phyloP scores from a whole-genome alignment of 1,140 invertebrate species.

The Fragariocoptes setiger region DNA sequence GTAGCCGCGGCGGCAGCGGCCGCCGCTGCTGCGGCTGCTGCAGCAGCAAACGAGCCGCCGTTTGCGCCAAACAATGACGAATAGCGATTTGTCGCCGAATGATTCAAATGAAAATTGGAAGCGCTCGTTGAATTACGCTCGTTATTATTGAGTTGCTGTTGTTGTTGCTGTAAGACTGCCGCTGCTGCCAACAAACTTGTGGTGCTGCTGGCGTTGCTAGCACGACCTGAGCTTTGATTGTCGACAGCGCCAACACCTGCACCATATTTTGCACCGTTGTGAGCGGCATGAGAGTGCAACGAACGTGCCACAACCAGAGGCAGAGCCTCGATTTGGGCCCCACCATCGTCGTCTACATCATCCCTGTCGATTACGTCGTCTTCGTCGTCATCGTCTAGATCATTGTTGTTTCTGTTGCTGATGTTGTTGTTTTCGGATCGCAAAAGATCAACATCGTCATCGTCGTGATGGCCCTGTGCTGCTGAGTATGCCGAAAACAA shows the following conservation, averaged over 20 bases:
- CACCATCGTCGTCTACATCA: too few species aligned
- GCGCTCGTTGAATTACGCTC: not conserved
- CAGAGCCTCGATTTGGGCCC: slow-evolving; percentile 65
- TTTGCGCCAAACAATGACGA: slow-evolving; percentile 45
- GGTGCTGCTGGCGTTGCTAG: slow-evolving; percentile 65
- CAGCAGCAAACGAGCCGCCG: slow-evolving; percentile 21
- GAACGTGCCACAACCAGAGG: slow-evolving; percentile 63
- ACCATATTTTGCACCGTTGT: too few species aligned
- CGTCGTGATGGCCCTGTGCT: too few species aligned
- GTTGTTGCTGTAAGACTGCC: slow-evolving; percentile 34
- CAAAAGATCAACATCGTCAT: too few species aligned
- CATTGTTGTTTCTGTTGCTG: too few species aligned
- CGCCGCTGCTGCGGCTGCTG: slow-evolving; percentile 14
- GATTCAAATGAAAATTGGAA: not conserved
- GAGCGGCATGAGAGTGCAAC: too few species aligned
- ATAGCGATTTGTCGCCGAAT: slow-evolving; percentile 26
- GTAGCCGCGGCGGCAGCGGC: slow-evolving; percentile 8
- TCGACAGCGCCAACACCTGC: too few species aligned
- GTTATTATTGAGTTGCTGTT: slow-evolving; percentile 24
- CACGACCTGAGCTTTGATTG: too few species aligned
- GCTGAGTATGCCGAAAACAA: too few species aligned
- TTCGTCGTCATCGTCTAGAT: too few species aligned
- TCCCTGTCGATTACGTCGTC: too few species aligned
- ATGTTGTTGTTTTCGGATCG: too few species aligned
- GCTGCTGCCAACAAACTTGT: slow-evolving; percentile 69